These are phyloP conservation scores for Oscheius sp. DNA, from an alignment of 1,140 invertebrate species.

Conservation along the genomic window DNA sequence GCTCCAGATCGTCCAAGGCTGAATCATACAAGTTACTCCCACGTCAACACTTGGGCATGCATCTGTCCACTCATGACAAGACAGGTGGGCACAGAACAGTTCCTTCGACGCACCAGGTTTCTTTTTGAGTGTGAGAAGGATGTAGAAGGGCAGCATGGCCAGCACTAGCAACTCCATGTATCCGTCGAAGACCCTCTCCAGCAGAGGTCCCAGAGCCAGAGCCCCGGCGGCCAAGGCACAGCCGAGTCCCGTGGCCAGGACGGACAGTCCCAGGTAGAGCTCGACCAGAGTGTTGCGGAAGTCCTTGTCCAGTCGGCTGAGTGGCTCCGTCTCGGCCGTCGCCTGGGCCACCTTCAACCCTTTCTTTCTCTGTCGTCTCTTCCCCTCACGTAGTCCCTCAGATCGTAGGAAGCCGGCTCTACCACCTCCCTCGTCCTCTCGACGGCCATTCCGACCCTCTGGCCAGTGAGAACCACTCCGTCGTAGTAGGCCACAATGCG, in stretches of 20 bases:
- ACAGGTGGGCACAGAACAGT: no score
- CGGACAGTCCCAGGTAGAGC: slow-evolving; percentile 27
- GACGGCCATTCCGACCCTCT: slow-evolving; percentile 12
- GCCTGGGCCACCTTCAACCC: no score
- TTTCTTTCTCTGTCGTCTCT: no score
- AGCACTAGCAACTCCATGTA: slow-evolving; percentile 8
- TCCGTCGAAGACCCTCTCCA: slow-evolving; percentile 14
- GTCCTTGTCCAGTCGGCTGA: slow-evolving; percentile 1
- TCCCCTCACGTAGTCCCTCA: slow-evolving; percentile 23
- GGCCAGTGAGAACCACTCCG: slow-evolving; percentile 13
- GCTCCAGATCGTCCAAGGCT: slow-evolving; percentile 28
- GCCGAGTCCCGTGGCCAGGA: slow-evolving; percentile 20
- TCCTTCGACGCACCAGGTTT: slow-evolving; percentile 1
- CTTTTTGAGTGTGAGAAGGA: slow-evolving; percentile 20
- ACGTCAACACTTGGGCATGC: no score
- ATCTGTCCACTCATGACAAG: no score
- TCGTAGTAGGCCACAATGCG: slow-evolving; percentile 36
- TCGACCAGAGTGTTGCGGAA: slow-evolving; percentile 22
- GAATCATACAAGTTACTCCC: no score
- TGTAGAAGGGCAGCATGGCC: slow-evolving; percentile 6
- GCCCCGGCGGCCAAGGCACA: slow-evolving; percentile 9
- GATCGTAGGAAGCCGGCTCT: slow-evolving; percentile 21
- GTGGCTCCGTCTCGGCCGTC: slow-evolving; percentile 1
- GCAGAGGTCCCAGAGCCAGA: background rate
- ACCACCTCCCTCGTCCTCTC: slow-evolving; percentile 26